These are phyloP conservation scores for Druon quercuslanigerum DNA, from an alignment of 1,140 invertebrate species.

Conservation along the genomic window DNA sequence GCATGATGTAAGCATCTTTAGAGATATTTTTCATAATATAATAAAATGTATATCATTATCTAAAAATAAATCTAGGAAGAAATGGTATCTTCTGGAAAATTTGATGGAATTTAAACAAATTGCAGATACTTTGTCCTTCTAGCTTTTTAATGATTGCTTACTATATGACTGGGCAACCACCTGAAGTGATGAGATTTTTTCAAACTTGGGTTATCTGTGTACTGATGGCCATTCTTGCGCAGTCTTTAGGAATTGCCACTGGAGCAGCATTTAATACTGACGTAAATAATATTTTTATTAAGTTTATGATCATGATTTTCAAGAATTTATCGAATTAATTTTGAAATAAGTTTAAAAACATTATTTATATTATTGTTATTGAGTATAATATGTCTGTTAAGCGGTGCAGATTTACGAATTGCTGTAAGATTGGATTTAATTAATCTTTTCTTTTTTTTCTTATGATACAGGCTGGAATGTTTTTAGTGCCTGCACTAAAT, in stretches of 20 bases:
- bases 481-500: conserved; percentile 86
- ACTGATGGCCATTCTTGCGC: conserved; percentile 85
- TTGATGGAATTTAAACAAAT: conserved; percentile 34
- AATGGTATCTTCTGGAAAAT: background rate
- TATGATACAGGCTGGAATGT: conserved; percentile 82
- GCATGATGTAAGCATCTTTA: too few species aligned
- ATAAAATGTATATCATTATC: too few species aligned
- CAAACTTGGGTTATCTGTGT: conserved; percentile 83
- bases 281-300: conserved; percentile 65
- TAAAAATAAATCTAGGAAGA: background rate
- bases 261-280: conserved; percentile 84
- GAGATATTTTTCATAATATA: too few species aligned
- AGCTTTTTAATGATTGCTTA: conserved; percentile 86
- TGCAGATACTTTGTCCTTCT: conserved; percentile 83
- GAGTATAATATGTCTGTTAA: background rate
- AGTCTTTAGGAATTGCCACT: conserved; percentile 85
- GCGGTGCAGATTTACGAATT: background rate
- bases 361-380: conserved; percentile 5
- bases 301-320: background rate
- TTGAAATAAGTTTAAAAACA: background rate
- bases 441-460: conserved; percentile 22
- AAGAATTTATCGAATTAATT: conserved; percentile 9
- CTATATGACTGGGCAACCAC: conserved; percentile 88
- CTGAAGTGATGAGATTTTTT: conserved; percentile 80
- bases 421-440: background rate